These are phyloP conservation scores for Gnathonemus echidnorhynchus DNA, from an alignment of 2,113 vertebrate species.

Conservation along the genomic window DNA sequence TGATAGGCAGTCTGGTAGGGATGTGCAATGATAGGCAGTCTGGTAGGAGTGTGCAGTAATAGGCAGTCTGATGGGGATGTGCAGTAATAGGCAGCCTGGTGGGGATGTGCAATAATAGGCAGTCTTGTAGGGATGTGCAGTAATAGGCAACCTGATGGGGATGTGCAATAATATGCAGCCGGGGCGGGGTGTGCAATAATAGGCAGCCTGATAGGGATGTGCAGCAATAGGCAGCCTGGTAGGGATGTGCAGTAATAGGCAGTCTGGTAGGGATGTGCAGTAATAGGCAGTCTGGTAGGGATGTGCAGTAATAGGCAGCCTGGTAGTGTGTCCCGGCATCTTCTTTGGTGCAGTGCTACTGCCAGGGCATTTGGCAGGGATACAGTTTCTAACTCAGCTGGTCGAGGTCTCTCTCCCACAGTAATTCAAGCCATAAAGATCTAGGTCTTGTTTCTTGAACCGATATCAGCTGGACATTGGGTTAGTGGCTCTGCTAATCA, in stretches of 20 bases:
- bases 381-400: conserved; percentile 8
- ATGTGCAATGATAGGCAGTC: not conserved
- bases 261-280: no score
- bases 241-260: no score
- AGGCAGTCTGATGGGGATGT: not conserved
- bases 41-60: not conserved
- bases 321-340: not conserved
- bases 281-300: no score
- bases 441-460: conserved; percentile 48
- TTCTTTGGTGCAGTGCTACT: conserved; percentile 14
- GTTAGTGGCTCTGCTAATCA: conserved; percentile 9
- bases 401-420: conserved; percentile 15
- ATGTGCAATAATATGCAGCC: not conserved
- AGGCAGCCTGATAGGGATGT: not conserved
- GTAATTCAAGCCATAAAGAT: conserved; percentile 3
- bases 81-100: no score
- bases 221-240: no score
- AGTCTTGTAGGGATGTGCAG: not conserved
- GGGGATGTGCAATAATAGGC: no score
- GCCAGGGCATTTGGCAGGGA: conserved; percentile 21
- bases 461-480: conserved; percentile 51
- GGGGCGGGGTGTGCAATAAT: not conserved
- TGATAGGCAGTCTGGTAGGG: not conserved
- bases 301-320: not conserved
- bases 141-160: not conserved